phyloP scores from a whole-genome alignment of 1,140 invertebrate species.

The Drosophila paulistorum region DNA sequence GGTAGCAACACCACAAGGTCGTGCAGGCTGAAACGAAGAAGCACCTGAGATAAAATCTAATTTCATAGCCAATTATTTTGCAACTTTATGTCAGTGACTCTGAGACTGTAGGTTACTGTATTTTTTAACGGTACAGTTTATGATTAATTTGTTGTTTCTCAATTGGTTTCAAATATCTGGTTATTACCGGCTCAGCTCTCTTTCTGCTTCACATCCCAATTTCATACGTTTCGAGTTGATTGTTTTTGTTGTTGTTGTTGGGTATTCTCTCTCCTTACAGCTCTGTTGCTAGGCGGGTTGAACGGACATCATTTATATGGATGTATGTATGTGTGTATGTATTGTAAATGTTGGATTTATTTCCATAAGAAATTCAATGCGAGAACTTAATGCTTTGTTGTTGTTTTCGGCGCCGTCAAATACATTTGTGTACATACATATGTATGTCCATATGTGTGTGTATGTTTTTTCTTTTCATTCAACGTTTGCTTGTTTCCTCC shows the following conservation, averaged over 20 bases:
- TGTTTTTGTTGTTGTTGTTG: not conserved
- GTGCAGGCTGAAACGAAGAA: not conserved
- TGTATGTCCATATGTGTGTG: no score
- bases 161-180: slow-evolving; percentile 6
- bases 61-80: not conserved
- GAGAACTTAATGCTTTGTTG: slow-evolving; percentile 16
- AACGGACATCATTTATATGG: slow-evolving; percentile 25
- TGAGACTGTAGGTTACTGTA: not conserved
- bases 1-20: slow-evolving; percentile 44
- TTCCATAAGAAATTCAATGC: slow-evolving; percentile 33
- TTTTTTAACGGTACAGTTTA: slow-evolving; percentile 6
- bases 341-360: slow-evolving; percentile 10
- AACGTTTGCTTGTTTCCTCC: slow-evolving; percentile 13
- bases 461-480: no score
- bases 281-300: slow-evolving; percentile 33
- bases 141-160: not conserved
- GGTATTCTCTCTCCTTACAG: not conserved
- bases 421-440: not conserved
- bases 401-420: slow-evolving; percentile 19
- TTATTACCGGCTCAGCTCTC: not conserved
- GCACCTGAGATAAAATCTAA: not conserved
- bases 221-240: not conserved
- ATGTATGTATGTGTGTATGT: not conserved
- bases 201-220: not conserved
- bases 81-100: not conserved